These are phyloP conservation scores for Calephelis virginiensis DNA, from an alignment of 1,140 invertebrate genomes.

Conservation along the genomic window DNA sequence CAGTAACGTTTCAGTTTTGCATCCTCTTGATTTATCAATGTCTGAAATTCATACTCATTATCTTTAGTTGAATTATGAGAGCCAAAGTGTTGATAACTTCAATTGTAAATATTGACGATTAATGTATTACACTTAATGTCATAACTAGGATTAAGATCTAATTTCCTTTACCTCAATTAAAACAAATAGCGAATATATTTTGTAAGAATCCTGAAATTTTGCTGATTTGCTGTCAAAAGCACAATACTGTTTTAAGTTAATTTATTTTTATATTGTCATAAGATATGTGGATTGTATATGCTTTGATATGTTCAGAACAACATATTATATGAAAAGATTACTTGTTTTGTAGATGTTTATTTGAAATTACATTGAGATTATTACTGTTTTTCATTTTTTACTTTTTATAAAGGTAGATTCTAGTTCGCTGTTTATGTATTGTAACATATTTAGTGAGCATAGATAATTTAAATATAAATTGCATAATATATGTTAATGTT, in stretches of 20 bases:
- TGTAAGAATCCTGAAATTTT: conserved; percentile 35
- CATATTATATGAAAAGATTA: conserved; percentile 37
- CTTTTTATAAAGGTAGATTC: conserved; percentile 65
- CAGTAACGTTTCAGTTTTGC: conserved; percentile 54
- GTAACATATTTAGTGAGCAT: conserved; percentile 20
- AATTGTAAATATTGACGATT: conserved; percentile 67
- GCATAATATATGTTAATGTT: conserved; percentile 21
- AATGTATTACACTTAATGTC: conserved; percentile 61
- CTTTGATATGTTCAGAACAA: conserved; percentile 40
- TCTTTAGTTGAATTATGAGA: conserved; percentile 58
- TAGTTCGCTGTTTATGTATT: conserved; percentile 31
- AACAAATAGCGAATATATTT: conserved; percentile 50
- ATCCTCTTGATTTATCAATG: conserved; percentile 36
- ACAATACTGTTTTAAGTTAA: conserved; percentile 56
- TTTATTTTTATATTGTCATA: conserved; percentile 60
- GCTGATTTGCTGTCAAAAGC: conserved; percentile 48
- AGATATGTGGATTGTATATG: conserved; percentile 37
- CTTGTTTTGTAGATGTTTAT: conserved; percentile 45
- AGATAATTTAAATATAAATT: conserved; percentile 18
- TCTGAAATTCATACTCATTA: conserved; percentile 62
- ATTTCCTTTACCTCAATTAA: conserved; percentile 62
- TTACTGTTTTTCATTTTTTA: conserved; percentile 63
- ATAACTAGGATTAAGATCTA: conserved; percentile 51
- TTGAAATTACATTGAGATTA: conserved; percentile 77
- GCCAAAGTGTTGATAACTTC: conserved; percentile 68